Conservation (phyloP, 2,113 vertebrate species). For the Ifrita kowaldi region DNA sequence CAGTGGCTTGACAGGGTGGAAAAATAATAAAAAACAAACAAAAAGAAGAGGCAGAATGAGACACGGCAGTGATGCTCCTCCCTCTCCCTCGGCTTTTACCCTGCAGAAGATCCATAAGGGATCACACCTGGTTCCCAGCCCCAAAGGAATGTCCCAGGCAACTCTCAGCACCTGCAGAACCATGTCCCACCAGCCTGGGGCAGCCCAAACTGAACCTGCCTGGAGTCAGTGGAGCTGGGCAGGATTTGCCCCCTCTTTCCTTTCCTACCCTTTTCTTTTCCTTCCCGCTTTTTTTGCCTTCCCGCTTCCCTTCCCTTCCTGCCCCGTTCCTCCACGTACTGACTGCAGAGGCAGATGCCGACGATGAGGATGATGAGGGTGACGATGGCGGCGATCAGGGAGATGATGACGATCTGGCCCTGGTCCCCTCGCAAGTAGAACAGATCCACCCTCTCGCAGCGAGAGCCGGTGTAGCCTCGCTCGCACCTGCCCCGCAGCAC, state of each 20-base stretch:
- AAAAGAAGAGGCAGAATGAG: neutral
- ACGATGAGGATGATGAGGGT: neutral
- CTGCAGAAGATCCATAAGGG: neutral
- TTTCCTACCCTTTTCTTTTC: neutral
- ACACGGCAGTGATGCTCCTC: too few relatives aligned
- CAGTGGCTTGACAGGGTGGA: neutral
- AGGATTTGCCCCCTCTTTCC: neutral
- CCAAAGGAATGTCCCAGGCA: neutral
- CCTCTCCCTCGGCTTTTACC: neutral
- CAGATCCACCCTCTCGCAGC: conserved; percentile 48
- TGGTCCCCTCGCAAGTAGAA: conserved; percentile 48
- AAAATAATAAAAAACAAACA: neutral
- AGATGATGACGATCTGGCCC: conserved; percentile 52
- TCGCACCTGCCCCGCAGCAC: neutral
- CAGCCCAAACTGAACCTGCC: neutral
- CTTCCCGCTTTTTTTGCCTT: neutral
- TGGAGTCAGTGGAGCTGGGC: rapidly evolving
- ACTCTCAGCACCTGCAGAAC: neutral
- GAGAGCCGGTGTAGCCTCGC: conserved; percentile 41
- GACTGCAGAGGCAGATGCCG: conserved; percentile 30
- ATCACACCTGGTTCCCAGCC: neutral
- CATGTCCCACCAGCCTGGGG: too few relatives aligned
- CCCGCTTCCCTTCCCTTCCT: neutral
- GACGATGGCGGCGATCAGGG: neutral
- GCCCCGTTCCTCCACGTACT: neutral